These are phyloP conservation scores for Drosophila infuscata DNA, from an alignment of 2,888 invertebrate genomes.

Conservation along the genomic window DNA sequence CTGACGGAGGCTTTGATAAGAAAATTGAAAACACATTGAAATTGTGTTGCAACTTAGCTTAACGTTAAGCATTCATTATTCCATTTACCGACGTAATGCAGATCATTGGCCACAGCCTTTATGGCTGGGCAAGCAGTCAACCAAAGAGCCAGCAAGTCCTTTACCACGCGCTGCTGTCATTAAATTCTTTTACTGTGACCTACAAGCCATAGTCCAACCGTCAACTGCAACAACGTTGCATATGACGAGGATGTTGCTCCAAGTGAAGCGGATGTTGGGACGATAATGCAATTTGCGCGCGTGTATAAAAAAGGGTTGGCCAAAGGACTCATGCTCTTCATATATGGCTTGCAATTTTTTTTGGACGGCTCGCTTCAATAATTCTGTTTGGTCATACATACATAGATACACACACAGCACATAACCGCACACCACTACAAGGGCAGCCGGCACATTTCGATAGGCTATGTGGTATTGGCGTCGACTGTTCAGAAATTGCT, in stretches of 20 bases:
- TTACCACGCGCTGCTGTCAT: constrained; percentile 46
- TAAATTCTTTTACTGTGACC: constrained; percentile 63
- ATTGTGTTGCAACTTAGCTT: background rate
- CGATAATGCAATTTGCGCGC: background rate
- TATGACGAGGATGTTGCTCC: constrained; percentile 35
- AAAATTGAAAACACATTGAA: constrained; percentile 1
- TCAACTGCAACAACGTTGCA: constrained; percentile 36
- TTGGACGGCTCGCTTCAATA: constrained; percentile 69
- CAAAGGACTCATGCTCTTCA: constrained; percentile 23
- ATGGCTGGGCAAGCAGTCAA: background rate
- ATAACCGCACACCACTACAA: constrained; percentile 16
- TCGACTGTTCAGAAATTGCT: constrained; percentile 53
- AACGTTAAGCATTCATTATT: constrained; percentile 46
- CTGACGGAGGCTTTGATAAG: constrained; percentile 5
- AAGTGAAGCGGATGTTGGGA: constrained; percentile 41
- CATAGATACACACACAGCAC: constrained; percentile 23
- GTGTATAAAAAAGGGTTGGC: background rate
- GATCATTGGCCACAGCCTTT: constrained; percentile 4
- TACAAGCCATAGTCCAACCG: constrained; percentile 48
- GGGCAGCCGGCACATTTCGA: constrained; percentile 63
- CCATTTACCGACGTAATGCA: constrained; percentile 38
- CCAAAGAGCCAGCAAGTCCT: constrained; percentile 13
- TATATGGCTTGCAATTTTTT: constrained; percentile 37
- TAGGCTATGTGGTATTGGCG: constrained; percentile 74
- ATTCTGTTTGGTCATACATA: constrained; percentile 69